These are phyloP conservation scores for Seriola rivoliana DNA, from an alignment of 2,113 vertebrate genomes.

Conservation along the genomic window DNA sequence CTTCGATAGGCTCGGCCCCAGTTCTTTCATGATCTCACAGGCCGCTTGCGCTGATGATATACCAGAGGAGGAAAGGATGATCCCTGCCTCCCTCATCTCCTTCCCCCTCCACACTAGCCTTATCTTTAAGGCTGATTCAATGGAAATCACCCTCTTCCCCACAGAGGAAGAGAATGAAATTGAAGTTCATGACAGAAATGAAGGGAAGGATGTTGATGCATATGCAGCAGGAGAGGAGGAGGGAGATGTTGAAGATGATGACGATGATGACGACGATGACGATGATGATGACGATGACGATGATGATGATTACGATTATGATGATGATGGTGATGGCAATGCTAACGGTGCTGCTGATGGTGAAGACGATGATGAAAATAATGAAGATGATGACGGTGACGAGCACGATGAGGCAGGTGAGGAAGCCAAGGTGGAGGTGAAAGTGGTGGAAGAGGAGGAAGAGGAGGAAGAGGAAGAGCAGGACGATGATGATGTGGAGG, in stretches of 20 bases:
- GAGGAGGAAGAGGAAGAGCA: slow-evolving; percentile 50
- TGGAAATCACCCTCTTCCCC: slow-evolving; percentile 90
- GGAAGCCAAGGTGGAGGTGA: slow-evolving; percentile 84
- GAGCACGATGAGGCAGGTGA: slow-evolving; percentile 55
- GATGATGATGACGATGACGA: slow-evolving; percentile 68
- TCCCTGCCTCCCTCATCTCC: slow-evolving; percentile 91
- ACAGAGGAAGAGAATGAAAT: slow-evolving; percentile 83
- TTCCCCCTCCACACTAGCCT: slow-evolving; percentile 93
- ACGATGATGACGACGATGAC: slow-evolving; percentile 83
- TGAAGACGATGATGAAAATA: slow-evolving; percentile 23
- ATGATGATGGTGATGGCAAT: slow-evolving; percentile 27
- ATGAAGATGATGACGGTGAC: slow-evolving; percentile 25
- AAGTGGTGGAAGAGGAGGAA: slow-evolving; percentile 75
- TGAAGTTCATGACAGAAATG: slow-evolving; percentile 66
- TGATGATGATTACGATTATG: slow-evolving; percentile 46
- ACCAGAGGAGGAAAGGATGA: slow-evolving; percentile 87
- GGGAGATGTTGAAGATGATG: slow-evolving; percentile 85
- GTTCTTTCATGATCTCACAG: slow-evolving; percentile 83
- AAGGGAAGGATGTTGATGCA: slow-evolving; percentile 78
- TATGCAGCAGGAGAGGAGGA: slow-evolving; percentile 87
- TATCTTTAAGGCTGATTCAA: slow-evolving; percentile 93
- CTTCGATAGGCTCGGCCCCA: slow-evolving; percentile 73
- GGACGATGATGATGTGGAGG: slow-evolving; percentile 52
- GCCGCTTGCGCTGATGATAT: slow-evolving; percentile 78
- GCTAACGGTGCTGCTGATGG: slow-evolving; percentile 12